A percentile compares a stretch with the other conserved stretches of the same genome.
These are phyloP conservation scores for Drosophila imparisetae DNA, from an alignment of 2,888 invertebrate species.

Conservation along the genomic window DNA sequence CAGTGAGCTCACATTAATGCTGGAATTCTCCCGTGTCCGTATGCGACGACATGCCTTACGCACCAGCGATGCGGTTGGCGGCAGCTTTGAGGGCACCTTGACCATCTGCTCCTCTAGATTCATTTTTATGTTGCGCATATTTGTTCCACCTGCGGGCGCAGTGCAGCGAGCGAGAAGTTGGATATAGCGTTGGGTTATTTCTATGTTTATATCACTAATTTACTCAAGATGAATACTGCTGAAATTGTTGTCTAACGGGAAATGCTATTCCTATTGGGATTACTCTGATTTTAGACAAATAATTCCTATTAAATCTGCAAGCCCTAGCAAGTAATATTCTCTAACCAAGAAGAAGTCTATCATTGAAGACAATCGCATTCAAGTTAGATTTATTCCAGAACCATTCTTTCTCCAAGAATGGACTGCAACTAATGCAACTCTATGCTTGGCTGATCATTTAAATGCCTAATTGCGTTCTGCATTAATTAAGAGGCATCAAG, in stretches of 20 bases:
- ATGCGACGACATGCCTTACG: constrained; percentile 58
- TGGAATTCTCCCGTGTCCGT: constrained; percentile 52
- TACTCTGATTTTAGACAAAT: not conserved
- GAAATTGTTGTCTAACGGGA: not conserved
- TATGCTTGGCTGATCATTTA: constrained; percentile 56
- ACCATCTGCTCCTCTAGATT: constrained; percentile 42
- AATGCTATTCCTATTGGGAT: not conserved
- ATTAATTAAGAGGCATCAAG: constrained; percentile 51
- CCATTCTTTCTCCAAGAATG: not conserved
- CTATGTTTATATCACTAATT: not conserved
- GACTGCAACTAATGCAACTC: constrained; percentile 31
- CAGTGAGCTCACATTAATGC: constrained; percentile 28
- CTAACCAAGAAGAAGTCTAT: not conserved
- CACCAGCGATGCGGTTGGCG: constrained; percentile 53
- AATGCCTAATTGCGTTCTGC: constrained; percentile 32
- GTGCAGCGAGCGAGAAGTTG: constrained; percentile 31
- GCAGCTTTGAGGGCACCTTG: constrained; percentile 32
- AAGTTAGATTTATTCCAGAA: not conserved
- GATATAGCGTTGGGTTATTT: constrained; percentile 26
- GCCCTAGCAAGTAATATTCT: not conserved
- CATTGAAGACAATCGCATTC: not conserved
- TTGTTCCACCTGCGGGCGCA: constrained; percentile 42
- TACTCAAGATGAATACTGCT: not conserved
- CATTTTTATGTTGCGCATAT: constrained; percentile 54
- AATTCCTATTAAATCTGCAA: not conserved